Conservation (phyloP, 2,888 invertebrate species). For the Plagiodera versicolora region DNA sequence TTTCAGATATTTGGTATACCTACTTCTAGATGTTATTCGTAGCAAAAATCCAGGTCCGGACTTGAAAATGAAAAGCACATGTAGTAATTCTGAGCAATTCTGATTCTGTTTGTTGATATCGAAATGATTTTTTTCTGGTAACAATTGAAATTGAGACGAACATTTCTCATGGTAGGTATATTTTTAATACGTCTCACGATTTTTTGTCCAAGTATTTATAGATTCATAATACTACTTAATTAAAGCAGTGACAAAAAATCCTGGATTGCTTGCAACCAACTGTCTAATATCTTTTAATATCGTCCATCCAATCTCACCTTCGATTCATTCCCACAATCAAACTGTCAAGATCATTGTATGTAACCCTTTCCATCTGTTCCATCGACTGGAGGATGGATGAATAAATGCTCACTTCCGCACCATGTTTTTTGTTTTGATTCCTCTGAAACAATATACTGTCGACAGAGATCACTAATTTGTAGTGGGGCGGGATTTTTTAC, state of each 20-base stretch:
- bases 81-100: too few species aligned
- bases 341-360: conserved; percentile 33
- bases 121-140: too few species aligned
- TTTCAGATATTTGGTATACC: too few species aligned
- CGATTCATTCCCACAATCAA: conserved; percentile 34
- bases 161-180: too few species aligned
- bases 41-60: too few species aligned
- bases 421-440: conserved; percentile 17
- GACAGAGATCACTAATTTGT: not conserved
- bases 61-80: too few species aligned
- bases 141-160: too few species aligned
- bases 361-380: conserved; percentile 35
- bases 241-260: conserved; percentile 9
- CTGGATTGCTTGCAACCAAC: conserved; percentile 19
- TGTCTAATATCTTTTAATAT: conserved; percentile 26
- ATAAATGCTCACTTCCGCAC: conserved; percentile 31
- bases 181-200: too few species aligned
- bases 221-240: conserved; percentile 9
- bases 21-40: too few species aligned
- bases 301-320: conserved; percentile 28
- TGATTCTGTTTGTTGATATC: too few species aligned
- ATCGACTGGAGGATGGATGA: conserved; percentile 16
- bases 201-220: not conserved
- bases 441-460: conserved; percentile 13
- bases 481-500: not conserved